Base-by-base conservation (phyloP, 1,140 invertebrate genomes). In the Bicyclus anynana region DNA sequence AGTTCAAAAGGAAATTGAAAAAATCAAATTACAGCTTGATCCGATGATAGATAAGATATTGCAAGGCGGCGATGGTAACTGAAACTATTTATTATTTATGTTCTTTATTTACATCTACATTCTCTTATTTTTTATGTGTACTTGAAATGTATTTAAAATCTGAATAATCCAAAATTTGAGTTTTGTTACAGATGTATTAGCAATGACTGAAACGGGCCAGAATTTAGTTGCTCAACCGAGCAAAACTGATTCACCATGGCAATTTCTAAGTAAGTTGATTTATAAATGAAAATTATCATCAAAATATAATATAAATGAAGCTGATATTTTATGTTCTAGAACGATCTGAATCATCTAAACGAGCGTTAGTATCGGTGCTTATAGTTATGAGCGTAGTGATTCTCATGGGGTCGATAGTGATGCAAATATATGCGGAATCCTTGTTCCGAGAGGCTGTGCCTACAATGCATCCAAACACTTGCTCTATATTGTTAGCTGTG, bases 371-470 rank as follows among this genome's bases (percentile, higher is more conserved):
- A 2, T 44, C 72, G 0, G 74, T 73, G 0, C 55, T 87, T 0
- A 65, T 72, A 9, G 35, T 76, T 3, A 84, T 84, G 74, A 54
- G 68, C 0, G 5, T 67, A 1, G 72, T 68, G 0, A 83, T 83
- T 26, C 50, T 82, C 17, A 84, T 83, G 81, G 83, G 83, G 0
- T 68, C 78, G 2, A 69, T 83, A 1, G 81, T 82, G 0, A 59
- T 86, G 5, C 84, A 87, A 67, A 78, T 87, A 14, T 87, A 83
- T 52, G 83, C 83, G 0, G 83, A 84, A 53, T 68, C 78, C 0
- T 14, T 84, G 2, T 82, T 84, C 67, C 72, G 67, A 13, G 72
- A 80, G 47, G 81, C 79, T 0, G 66, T 77, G 1, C 81, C 81
- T 0, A 67, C 69, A 1, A 79, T 84, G 74, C 51, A 72, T 2